phyloP scores from a whole-genome alignment of 2,888 invertebrate species.

The Liodrosophila aerea region DNA sequence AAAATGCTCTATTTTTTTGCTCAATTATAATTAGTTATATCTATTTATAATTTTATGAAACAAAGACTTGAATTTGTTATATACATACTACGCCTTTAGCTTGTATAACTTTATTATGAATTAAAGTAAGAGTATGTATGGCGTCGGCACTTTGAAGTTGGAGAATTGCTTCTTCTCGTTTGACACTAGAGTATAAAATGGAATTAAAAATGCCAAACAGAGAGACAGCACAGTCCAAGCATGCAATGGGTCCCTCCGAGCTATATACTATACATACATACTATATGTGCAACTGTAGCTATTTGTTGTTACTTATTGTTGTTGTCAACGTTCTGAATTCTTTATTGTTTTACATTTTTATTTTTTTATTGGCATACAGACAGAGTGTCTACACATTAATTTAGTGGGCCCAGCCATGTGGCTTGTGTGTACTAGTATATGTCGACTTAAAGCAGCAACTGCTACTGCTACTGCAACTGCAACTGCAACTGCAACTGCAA shows the following conservation, averaged over 20 bases:
- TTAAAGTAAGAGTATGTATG: too few species aligned
- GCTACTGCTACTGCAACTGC: constrained; percentile 9
- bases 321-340: constrained; percentile 34
- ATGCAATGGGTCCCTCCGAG: constrained; percentile 8
- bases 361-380: constrained; percentile 44
- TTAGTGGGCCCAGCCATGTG: constrained; percentile 26
- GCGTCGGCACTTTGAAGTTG: too few species aligned
- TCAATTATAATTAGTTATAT: too few species aligned
- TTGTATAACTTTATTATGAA: too few species aligned
- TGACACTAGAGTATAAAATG: constrained; percentile 51
- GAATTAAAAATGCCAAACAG: constrained; percentile 69
- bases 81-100: too few species aligned
- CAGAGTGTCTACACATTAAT: constrained; percentile 67
- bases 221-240: constrained; percentile 23
- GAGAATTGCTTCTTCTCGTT: too few species aligned
- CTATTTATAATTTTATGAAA: too few species aligned
- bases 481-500: constrained; percentile 20
- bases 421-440: constrained; percentile 10
- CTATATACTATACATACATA: too few species aligned
- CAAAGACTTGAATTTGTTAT: too few species aligned
- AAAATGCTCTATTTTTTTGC: too few species aligned
- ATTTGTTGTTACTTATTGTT: constrained; percentile 31
- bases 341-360: constrained; percentile 11
- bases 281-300: not conserved
- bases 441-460: constrained; percentile 22